Percentiles rank a stretch among this genome's conserved stretches.
phyloP scores from a whole-genome alignment of 2,113 vertebrate species.

The Pholis gunnellus region DNA sequence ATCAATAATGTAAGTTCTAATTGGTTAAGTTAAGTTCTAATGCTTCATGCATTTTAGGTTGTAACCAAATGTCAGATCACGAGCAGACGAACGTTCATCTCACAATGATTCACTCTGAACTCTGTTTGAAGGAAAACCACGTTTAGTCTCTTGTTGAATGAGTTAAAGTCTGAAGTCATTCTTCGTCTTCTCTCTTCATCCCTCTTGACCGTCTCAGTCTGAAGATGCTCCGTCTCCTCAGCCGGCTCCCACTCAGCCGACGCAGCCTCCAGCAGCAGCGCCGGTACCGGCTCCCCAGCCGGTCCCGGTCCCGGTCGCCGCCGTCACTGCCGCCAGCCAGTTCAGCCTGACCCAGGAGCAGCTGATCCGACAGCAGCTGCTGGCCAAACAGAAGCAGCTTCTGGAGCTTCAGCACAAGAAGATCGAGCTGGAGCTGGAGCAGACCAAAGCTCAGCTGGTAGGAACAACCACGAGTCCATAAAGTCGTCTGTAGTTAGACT shows the following conservation, averaged over 20 bases:
- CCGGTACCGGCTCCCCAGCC: conserved; percentile 73
- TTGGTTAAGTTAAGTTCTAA: too few species aligned
- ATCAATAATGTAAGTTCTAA: too few species aligned
- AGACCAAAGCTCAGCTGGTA: conserved; percentile 98
- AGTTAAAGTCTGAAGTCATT: too few species aligned
- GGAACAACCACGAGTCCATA: background rate
- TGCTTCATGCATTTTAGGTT: too few species aligned
- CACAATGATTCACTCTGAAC: too few species aligned
- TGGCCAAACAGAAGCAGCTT: conserved; percentile 98
- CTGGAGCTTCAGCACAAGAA: conserved; percentile 99
- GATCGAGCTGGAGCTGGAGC: conserved; percentile 97
- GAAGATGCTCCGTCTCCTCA: conserved; percentile 87
- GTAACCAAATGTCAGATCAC: too few species aligned
- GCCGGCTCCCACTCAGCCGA: conserved; percentile 77
- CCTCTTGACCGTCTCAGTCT: conserved; percentile 77
- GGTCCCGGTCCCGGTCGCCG: conserved; percentile 52
- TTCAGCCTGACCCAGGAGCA: conserved; percentile 96
- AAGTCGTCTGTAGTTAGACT: too few species aligned
- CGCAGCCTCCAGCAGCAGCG: conserved; percentile 49
- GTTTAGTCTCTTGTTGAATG: too few species aligned
- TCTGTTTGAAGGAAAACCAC: too few species aligned
- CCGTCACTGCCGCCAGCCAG: conserved; percentile 82
- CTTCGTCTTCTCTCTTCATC: background rate
- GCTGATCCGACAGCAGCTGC: conserved; percentile 94
- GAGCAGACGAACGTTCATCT: too few species aligned